Evolutionary conservation across 2,113 vertebrate genomes (phyloP).

Genomic region (Delphinus delphis): DNA sequence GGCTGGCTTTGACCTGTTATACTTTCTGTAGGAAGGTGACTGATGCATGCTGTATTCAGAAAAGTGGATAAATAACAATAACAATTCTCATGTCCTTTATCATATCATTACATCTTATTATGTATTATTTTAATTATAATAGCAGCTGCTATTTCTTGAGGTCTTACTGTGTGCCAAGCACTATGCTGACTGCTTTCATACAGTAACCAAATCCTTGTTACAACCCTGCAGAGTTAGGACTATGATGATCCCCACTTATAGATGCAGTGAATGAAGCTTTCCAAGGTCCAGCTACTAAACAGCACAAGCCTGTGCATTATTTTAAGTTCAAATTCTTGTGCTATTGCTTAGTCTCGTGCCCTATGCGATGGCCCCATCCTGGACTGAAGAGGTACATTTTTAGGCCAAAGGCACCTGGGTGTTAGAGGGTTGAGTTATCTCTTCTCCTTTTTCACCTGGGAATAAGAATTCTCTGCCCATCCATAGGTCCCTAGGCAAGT

Average conservation of each 20-base stretch:
- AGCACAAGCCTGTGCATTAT: neutral
- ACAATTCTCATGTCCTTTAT: no score
- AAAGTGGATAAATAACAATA: neutral
- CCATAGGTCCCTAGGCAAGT: neutral
- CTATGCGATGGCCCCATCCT: neutral
- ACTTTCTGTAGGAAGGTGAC: neutral
- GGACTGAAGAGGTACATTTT: neutral
- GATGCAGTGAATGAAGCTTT: neutral
- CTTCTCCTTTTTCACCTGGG: neutral
- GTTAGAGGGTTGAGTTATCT: neutral
- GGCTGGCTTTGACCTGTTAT: neutral
- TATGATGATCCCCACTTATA: neutral
- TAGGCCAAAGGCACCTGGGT: neutral
- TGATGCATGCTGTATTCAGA: rapidly evolving
- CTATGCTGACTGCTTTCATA: neutral
- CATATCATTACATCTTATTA: neutral
- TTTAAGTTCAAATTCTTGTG: neutral
- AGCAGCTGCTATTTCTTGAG: neutral
- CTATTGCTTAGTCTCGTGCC: neutral
- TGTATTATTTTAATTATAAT: neutral
- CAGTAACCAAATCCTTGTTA: rapidly evolving
- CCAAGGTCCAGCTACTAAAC: neutral
- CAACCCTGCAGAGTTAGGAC: neutral
- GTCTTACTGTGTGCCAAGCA: neutral
- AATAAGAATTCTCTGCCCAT: neutral